A percentile compares a stretch with the other conserved stretches of the same genome.
Conservation (phyloP, 2,888 invertebrate genomes). For the Chesias legatella region DNA sequence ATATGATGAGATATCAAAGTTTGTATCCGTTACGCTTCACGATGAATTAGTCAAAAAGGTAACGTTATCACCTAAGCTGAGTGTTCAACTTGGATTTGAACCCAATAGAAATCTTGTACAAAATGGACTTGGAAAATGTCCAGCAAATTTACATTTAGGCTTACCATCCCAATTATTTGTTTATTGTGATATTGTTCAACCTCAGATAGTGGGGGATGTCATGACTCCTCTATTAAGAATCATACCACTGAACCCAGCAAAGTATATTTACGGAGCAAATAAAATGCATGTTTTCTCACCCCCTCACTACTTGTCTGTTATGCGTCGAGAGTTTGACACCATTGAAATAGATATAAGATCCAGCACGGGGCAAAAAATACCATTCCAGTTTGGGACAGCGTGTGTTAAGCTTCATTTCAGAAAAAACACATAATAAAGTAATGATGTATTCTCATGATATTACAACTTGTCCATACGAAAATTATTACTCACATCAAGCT, state of each 20-base stretch:
- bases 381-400: conserved; percentile 35
- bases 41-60: conserved; percentile 5
- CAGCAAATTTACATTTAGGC: conserved; percentile 10
- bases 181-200: conserved; percentile 26
- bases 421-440: too few species aligned
- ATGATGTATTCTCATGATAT: conserved; percentile 21
- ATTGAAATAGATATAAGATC: conserved; percentile 40
- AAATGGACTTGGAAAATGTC: conserved; percentile 20
- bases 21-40: conserved; percentile 10
- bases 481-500: conserved; percentile 27
- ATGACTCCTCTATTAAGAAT: conserved; percentile 29
- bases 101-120: conserved; percentile 21
- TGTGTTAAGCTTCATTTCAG: conserved; percentile 33
- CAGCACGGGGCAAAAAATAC: conserved; percentile 30
- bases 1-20: conserved; percentile 20
- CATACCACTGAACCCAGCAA: conserved; percentile 20
- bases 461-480: conserved; percentile 28
- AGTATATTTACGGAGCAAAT: conserved; percentile 27
- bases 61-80: conserved; percentile 14
- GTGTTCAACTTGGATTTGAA: conserved; percentile 29
- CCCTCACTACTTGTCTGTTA: conserved; percentile 31
- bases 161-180: conserved; percentile 24
- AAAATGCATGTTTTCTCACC: conserved; percentile 29
- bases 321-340: conserved; percentile 37
- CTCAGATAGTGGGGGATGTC: conserved; percentile 28